Base-by-base conservation (phyloP, 2,888 invertebrate genomes). In the Limnephilus auricula region DNA sequence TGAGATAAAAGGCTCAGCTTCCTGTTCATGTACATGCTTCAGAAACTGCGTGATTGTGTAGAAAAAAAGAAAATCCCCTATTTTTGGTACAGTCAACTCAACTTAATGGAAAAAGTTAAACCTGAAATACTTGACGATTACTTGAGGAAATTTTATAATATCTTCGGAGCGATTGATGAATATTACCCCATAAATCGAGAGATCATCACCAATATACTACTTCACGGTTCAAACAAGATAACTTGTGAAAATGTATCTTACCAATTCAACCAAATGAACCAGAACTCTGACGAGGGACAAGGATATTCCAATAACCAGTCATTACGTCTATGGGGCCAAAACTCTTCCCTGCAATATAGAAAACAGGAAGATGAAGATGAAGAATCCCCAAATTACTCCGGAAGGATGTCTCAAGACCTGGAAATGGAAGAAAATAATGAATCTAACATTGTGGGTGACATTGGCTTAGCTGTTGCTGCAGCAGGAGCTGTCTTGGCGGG, bases 11-110 rank as follows among this genome's bases (percentile, higher is more conserved):
- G 88, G 13, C 31, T 88, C 30, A 82, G 90, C 80, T 80, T n/a
- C 50, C 87, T 91, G 2, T 83, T 91, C 34, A 30, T 91, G 50
- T 34, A 91, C 31, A 91, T 91, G 87, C 79, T 91, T 10, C 3
- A 34, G 12, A 34, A 89, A 65, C 32, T 91, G 5, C 31, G 82
- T 13, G 32, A 88, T 30, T 34, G n/a, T 31, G 4, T 91, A 6
- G 78, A 40, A 31, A 18, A 37, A n/a, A 31, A 65, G 15, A 12
- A 83, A 30, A 91, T 91, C n/a, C 88, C 82, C 34, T 65, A 32
- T n/a, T 91, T 79, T 83, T 91, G 90, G 90, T 40, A 50, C 40
- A 32, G 34, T 25, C 15, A 88, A 0, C 88, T 79, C 25, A 91
- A 91, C 37, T 34, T 91, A n/a, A 18, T 91, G 37, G 40, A 91